phyloP scores from a whole-genome alignment of 92 coral and sea anemone genomes.

The Ricordea florida region DNA sequence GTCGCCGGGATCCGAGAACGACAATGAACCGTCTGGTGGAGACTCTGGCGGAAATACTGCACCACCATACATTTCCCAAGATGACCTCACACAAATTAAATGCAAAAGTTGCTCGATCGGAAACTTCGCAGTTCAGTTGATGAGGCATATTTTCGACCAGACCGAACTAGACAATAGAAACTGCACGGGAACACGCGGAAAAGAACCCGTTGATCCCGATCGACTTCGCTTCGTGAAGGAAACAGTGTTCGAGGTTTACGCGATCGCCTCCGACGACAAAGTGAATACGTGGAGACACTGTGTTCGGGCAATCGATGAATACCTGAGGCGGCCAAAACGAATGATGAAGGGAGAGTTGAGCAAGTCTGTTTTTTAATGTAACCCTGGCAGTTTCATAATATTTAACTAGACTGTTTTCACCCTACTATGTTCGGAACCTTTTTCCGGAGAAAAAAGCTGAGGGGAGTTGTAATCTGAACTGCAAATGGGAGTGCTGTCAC shows the following conservation, averaged over 20 bases:
- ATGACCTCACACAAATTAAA: slow-evolving; percentile 82
- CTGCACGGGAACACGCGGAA: slow-evolving; percentile 89
- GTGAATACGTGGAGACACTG: slow-evolving; percentile 88
- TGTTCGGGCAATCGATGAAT: slow-evolving; percentile 87
- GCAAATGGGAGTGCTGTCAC: too few relatives aligned
- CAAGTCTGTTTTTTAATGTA: slow-evolving; percentile 1
- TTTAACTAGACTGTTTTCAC: too few relatives aligned
- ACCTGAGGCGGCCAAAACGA: slow-evolving; percentile 81
- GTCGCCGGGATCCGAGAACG: slow-evolving; percentile 26
- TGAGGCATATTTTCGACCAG: slow-evolving; percentile 71
- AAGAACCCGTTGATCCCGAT: slow-evolving; percentile 80
- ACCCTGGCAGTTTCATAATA: too few relatives aligned
- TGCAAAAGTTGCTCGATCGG: slow-evolving; percentile 90
- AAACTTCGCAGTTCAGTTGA: slow-evolving; percentile 84
- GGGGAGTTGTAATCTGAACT: too few relatives aligned
- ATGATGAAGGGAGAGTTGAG: neutral
- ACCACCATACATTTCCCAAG: slow-evolving; percentile 51
- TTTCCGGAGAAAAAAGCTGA: too few relatives aligned
- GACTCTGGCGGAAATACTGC: too few relatives aligned
- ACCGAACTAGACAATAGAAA: slow-evolving; percentile 73
- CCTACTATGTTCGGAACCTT: too few relatives aligned
- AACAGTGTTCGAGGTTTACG: slow-evolving; percentile 79
- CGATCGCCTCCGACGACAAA: slow-evolving; percentile 68
- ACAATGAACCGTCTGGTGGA: slow-evolving; percentile 1
- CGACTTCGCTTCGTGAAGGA: slow-evolving; percentile 85